phyloP scores from a whole-genome alignment of 2,113 vertebrate species.

The Neolamprologus fasciatus region DNA sequence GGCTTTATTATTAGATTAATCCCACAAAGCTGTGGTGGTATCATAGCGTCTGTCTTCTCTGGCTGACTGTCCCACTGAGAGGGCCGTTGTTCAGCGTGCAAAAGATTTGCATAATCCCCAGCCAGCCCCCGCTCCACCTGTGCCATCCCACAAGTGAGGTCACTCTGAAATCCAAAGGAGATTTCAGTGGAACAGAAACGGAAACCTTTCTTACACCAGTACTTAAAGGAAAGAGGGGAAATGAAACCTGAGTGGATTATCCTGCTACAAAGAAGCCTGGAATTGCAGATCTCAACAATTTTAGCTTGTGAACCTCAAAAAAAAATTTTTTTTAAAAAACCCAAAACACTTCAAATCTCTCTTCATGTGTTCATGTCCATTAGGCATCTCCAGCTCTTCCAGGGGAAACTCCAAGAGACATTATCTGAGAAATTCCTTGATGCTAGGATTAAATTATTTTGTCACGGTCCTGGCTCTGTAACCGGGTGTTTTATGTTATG shows the following conservation, averaged over 20 bases:
- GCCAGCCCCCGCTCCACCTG: slow-evolving; percentile 19
- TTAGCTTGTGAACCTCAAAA: not conserved
- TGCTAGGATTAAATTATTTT: not conserved
- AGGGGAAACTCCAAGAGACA: not conserved
- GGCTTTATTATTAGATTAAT: slow-evolving; percentile 53
- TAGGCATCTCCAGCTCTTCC: not conserved
- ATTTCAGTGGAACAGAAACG: not conserved
- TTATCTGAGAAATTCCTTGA: not conserved
- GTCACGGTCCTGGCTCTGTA: not conserved
- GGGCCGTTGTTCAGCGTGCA: slow-evolving; percentile 21
- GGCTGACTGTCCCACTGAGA: slow-evolving; percentile 5
- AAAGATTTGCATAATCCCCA: slow-evolving; percentile 39
- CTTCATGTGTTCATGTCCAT: not conserved
- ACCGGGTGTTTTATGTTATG: not conserved
- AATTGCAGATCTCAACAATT: not conserved
- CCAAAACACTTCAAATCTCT: not conserved
- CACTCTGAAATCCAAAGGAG: not conserved
- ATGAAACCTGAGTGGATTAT: slow-evolving; percentile 2
- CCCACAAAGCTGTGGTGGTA: slow-evolving; percentile 38
- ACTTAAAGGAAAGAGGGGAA: not conserved
- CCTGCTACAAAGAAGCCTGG: not conserved
- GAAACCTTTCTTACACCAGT: not conserved
- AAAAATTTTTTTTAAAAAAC: not conserved
- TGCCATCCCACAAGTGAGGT: not conserved
- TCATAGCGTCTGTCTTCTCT: slow-evolving; percentile 5